phyloP scores from a whole-genome alignment of 2,797 vertebrate genomes.

The Chromobotia macracanthus region DNA sequence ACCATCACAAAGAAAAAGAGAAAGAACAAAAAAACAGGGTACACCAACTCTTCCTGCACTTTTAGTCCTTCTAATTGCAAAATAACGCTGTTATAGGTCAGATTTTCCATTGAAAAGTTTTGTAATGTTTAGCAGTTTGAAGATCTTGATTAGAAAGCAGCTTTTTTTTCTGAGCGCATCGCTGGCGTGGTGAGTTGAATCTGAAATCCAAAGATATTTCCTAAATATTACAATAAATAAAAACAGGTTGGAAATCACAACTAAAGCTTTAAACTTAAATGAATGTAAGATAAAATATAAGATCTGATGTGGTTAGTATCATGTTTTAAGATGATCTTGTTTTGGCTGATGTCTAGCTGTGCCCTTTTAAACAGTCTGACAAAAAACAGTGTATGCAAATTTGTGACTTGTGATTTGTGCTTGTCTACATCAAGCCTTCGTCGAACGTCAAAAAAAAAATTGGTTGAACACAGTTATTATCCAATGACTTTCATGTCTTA shows the following conservation, averaged over 20 bases:
- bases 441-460: neutral
- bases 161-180: neutral
- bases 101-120: conserved; percentile 61
- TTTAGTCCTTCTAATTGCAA: conserved; percentile 60
- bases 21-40: conserved; percentile 56
- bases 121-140: neutral
- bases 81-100: conserved; percentile 25
- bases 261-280: neutral
- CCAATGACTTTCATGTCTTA: too few relatives aligned
- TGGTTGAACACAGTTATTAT: neutral
- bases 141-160: neutral
- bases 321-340: neutral
- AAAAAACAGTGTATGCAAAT: neutral
- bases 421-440: neutral
- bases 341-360: neutral
- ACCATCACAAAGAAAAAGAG: conserved; percentile 61
- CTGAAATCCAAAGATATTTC: neutral
- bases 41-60: neutral
- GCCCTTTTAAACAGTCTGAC: neutral
- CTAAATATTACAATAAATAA: neutral
- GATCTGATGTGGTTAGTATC: neutral
- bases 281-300: too few relatives aligned
- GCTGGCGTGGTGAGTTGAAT: neutral
- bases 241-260: neutral
- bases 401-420: too few relatives aligned